phyloP scores from a whole-genome alignment of 2,113 vertebrate genomes.

The Drymodes brunneopygia region DNA sequence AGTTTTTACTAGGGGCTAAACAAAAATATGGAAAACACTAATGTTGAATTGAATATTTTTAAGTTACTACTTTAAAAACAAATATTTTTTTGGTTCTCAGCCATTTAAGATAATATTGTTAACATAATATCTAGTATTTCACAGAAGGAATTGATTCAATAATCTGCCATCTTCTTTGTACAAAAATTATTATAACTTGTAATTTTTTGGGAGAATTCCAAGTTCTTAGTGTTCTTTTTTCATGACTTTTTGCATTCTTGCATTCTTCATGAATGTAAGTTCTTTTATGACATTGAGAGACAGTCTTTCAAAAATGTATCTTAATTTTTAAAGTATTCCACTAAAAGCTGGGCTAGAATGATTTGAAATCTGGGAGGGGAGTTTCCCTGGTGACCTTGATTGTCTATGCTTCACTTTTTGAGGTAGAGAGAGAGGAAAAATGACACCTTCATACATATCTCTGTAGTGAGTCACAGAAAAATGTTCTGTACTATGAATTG shows the following conservation, averaged over 20 bases:
- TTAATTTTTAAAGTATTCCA: background rate
- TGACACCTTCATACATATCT: background rate
- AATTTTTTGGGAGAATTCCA: background rate
- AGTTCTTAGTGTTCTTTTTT: background rate
- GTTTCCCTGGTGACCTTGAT: conserved; percentile 7
- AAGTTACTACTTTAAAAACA: background rate
- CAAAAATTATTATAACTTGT: background rate
- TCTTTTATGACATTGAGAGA: background rate
- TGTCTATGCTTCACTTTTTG: background rate
- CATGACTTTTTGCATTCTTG: background rate
- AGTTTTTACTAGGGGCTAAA: background rate
- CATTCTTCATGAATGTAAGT: background rate
- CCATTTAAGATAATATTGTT: background rate
- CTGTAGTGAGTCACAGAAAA: background rate
- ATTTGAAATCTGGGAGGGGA: background rate
- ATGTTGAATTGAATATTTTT: background rate
- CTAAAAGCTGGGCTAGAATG: background rate
- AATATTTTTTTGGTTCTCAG: background rate
- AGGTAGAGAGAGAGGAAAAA: background rate
- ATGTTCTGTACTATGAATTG: background rate
- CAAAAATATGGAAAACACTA: background rate
- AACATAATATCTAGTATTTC: background rate
- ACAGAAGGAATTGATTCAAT: background rate
- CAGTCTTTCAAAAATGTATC: background rate
- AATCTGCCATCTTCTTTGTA: background rate